Evolutionary conservation across 1,140 invertebrate species (phyloP).

Genomic region (Drosophila murphyi): DNA sequence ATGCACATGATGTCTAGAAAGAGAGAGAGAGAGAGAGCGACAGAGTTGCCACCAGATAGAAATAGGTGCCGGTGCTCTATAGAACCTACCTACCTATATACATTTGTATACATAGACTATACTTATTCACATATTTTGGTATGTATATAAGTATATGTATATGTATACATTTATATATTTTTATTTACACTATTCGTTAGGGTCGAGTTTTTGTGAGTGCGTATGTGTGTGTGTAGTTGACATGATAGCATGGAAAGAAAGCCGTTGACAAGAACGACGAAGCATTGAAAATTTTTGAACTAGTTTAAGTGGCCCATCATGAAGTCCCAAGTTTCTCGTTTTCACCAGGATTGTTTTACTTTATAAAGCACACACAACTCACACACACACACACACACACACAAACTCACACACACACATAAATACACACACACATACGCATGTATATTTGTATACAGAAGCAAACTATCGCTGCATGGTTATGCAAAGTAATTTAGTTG

Average conservation of each 20-base stretch:
- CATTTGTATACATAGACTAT: constrained; percentile 5
- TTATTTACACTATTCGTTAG: constrained; percentile 73
- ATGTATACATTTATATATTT: constrained; percentile 52
- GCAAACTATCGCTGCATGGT: constrained; percentile 73
- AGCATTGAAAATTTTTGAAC: constrained; percentile 78
- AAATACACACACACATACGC: constrained; percentile 23
- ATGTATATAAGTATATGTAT: constrained; percentile 27
- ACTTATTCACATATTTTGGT: background rate
- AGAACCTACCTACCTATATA: background rate
- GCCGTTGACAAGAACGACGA: constrained; percentile 59
- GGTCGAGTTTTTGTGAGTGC: constrained; percentile 5
- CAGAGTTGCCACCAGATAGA: constrained; percentile 5
- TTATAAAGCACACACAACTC: constrained; percentile 69
- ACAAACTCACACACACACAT: constrained; percentile 22
- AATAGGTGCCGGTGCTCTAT: constrained; percentile 13
- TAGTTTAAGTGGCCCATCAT: constrained; percentile 83
- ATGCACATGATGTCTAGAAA: constrained; percentile 17
- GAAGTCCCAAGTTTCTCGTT: constrained; percentile 83
- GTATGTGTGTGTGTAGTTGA: constrained; percentile 62
- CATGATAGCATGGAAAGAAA: constrained; percentile 64
- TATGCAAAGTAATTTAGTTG: constrained; percentile 82
- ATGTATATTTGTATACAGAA: constrained; percentile 8
- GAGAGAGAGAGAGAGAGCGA: background rate
- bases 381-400: constrained; percentile 30
- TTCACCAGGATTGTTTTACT: constrained; percentile 83